phyloP scores from a whole-genome alignment of 2,888 invertebrate species.

The Mesoligia furuncula region DNA sequence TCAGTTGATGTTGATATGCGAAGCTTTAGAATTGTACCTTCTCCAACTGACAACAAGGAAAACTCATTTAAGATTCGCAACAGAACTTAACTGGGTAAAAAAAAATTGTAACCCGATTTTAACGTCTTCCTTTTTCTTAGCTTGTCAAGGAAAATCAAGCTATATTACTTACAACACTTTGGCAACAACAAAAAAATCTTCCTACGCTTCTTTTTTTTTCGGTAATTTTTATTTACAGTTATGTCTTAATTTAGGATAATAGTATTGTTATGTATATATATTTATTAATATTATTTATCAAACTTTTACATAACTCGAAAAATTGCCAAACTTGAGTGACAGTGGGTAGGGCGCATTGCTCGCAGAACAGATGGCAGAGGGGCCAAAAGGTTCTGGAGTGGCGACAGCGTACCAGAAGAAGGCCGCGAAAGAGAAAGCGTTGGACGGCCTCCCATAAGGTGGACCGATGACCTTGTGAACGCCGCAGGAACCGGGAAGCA shows the following conservation, averaged over 20 bases:
- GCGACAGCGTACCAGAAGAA: neutral
- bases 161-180: slow-evolving; percentile 11
- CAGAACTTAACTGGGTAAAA: slow-evolving; percentile 11
- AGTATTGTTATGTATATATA: neutral
- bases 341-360: too few relatives aligned
- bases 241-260: neutral
- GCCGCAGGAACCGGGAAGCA: neutral
- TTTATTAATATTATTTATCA: neutral
- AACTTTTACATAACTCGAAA: neutral
- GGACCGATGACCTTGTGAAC: neutral
- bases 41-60: neutral
- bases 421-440: neutral
- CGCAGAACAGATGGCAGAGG: neutral
- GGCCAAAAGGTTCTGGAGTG: neutral
- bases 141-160: slow-evolving; percentile 17
- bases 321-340: too few relatives aligned
- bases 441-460: neutral
- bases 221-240: neutral
- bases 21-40: neutral
- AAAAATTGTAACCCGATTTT: slow-evolving; percentile 29
- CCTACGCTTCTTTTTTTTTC: neutral
- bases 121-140: neutral
- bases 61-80: slow-evolving; percentile 17
- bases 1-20: neutral
- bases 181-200: neutral